A percentile compares a stretch with the other conserved stretches of the same genome.
Conservation (phyloP, 2,113 vertebrate genomes). For the Tamias sibiricus region DNA sequence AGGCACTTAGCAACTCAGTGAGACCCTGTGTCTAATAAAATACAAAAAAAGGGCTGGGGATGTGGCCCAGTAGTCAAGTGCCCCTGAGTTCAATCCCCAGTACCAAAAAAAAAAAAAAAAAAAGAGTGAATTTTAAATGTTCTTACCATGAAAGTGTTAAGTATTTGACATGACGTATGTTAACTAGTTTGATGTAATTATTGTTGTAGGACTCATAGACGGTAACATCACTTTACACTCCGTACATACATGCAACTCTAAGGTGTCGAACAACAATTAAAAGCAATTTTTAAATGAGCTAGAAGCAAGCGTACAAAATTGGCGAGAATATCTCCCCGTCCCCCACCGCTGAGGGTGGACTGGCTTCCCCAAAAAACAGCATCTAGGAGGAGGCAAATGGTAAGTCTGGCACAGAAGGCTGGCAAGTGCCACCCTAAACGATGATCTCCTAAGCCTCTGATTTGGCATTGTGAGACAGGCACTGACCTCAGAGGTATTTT, state of each 20-base stretch:
- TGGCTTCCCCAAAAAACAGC: not conserved
- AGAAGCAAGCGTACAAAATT: not conserved
- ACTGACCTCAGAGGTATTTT: not conserved
- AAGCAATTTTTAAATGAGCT: not conserved
- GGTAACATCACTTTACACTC: not conserved
- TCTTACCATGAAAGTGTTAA: not conserved
- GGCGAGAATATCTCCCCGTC: not conserved
- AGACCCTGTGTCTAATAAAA: no score
- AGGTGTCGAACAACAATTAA: not conserved
- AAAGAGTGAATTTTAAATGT: not conserved
- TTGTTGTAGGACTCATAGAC: no score
- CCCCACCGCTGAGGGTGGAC: not conserved
- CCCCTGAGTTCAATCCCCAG: no score
- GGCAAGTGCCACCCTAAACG: not conserved
- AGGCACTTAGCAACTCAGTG: no score
- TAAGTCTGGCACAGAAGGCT: accelerated
- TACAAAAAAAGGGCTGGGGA: no score
- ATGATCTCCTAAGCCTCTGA: not conserved
- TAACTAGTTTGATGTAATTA: not conserved
- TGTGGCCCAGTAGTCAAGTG: no score
- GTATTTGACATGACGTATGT: not conserved
- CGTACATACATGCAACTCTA: no score
- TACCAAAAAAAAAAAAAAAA: no score
- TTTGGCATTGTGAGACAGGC: not conserved
- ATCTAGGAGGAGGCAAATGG: no score